Evolutionary conservation across 2,113 vertebrate species (phyloP).

Genomic region (Gasterosteus aculeatus): DNA sequence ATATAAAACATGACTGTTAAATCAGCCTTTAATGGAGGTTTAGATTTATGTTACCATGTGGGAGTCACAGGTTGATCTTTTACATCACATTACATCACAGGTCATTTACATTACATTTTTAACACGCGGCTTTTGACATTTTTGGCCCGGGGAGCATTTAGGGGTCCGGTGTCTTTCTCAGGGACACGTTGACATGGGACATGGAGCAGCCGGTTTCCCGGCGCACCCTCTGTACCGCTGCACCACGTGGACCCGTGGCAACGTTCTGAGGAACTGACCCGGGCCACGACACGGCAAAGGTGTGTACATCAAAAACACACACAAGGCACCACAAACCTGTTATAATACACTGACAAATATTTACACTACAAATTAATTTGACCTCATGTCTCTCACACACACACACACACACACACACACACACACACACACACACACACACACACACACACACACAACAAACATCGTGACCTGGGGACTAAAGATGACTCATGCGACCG

Average conservation of each 20-base stretch:
- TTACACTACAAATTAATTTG: slow-evolving; percentile 59
- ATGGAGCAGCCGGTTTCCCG: no score
- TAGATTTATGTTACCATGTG: background rate
- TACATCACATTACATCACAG: no score
- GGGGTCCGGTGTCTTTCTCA: no score
- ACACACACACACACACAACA: slow-evolving; percentile 13
- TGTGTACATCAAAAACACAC: slow-evolving; percentile 4
- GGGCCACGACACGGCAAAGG: background rate
- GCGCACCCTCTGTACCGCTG: no score
- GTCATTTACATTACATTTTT: no score
- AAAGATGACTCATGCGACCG: slow-evolving; percentile 6
- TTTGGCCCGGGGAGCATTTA: no score
- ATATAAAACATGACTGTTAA: background rate
- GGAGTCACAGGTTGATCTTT: no score
- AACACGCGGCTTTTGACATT: no score
- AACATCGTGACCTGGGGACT: slow-evolving; percentile 6
- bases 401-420: background rate
- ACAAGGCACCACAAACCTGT: slow-evolving; percentile 45
- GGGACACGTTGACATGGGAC: no score
- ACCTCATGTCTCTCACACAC: slow-evolving; percentile 45
- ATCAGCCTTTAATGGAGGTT: background rate
- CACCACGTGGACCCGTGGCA: background rate
- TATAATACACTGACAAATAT: slow-evolving; percentile 62
- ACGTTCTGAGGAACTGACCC: background rate
- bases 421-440: background rate